Percentiles rank a stretch among this genome's conserved stretches.
These are phyloP conservation scores for Herpailurus yagouaroundi DNA, from an alignment of 2,113 vertebrate species.

Conservation along the genomic window DNA sequence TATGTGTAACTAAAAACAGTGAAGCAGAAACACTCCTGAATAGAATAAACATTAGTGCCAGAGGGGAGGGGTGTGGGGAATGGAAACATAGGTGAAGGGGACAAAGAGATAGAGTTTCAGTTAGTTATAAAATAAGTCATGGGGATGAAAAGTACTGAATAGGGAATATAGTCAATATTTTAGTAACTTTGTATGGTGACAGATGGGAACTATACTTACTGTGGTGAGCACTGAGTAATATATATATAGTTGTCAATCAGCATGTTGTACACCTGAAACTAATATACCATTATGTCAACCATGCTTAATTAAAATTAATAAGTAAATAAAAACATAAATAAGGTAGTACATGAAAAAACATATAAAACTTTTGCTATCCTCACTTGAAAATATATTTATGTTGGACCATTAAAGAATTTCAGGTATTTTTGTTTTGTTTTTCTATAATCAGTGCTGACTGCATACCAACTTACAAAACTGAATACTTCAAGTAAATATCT, in stretches of 20 bases:
- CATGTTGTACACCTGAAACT: background rate
- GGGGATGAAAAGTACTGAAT: background rate
- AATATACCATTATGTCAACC: background rate
- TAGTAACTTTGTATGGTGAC: background rate
- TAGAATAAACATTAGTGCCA: background rate
- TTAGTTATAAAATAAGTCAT: background rate
- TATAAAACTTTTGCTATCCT: background rate
- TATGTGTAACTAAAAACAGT: background rate
- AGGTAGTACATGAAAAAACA: background rate
- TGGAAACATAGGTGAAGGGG: background rate
- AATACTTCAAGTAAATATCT: conserved; percentile 2
- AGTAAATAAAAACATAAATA: background rate
- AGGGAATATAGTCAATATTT: background rate
- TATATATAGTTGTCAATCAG: background rate
- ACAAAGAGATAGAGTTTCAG: background rate
- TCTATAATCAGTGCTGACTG: background rate
- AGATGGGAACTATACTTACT: background rate
- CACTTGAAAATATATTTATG: conserved; percentile 7
- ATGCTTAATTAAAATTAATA: background rate
- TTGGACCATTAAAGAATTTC: background rate
- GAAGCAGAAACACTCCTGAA: background rate
- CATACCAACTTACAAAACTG: background rate
- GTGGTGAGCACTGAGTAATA: background rate
- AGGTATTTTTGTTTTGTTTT: background rate
- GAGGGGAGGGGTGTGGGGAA: background rate